Evolutionary conservation across 2,888 invertebrate genomes (phyloP), one percentile per base, ranked within the genome.

Genomic region (Eupithecia vulgata): DNA sequence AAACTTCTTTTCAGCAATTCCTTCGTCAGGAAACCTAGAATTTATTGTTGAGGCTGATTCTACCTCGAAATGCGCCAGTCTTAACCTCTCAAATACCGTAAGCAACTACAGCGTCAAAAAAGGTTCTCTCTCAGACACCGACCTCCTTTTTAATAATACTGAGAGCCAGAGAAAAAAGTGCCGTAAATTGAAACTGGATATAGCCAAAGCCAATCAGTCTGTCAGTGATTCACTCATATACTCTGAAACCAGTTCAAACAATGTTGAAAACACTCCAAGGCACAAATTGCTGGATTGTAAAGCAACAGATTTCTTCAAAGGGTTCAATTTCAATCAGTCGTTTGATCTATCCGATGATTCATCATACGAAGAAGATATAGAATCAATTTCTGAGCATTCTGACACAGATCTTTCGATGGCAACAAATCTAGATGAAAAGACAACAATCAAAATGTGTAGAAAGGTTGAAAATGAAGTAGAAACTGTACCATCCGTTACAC

Each of bases 211-310:
- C 0, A 91, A 88, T 34, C 87, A 87, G 72, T 90, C 91, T 0
- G 82, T 87, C 81, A 85, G 81, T 0, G 88, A 88, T 17, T 84
- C 82, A 2, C 67, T 87, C 0, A 84, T 84, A 0, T 77, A 81
- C 13, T 80, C 83, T 0, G 75, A 82, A 62, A 77, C 82, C 52
- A 80, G 80, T 37, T 76, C 82, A 0, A 74, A 81, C 0, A 84
- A 88, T 62, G 73, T 87, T 3, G 94, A 94, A 75, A 94, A 94
- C 68, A 94, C 94, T 5, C 94, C 94, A 0, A 93, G 90, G 82
- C 91, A 93, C 69, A 85, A 91, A 7, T 80, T 88, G 0, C 74
- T 94, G 1, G 88, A 92, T 42, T 87, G 87, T 57, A 85, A 85
- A 68, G 88, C 85, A 10, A 87, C 89, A 0, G 91, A 93, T n/a